Percentiles rank a stretch among this genome's conserved stretches.
Evolutionary conservation across 2,888 invertebrate species (phyloP).

Genomic region (Thymelicus acteon): DNA sequence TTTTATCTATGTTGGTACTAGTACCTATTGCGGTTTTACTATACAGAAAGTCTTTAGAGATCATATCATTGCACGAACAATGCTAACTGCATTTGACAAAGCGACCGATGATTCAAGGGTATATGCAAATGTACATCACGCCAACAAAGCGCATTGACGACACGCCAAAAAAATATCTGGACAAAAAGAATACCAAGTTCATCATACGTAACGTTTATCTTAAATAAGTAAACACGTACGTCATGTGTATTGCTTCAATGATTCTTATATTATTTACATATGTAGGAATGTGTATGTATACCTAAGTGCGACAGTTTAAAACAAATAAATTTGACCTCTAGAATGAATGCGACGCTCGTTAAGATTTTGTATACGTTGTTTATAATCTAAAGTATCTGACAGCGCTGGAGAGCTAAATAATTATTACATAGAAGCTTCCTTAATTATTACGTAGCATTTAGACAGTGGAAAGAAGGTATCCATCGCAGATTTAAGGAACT

Average conservation of each 20-base stretch:
- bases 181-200: constrained; percentile 57
- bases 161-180: constrained; percentile 57
- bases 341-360: too few species aligned
- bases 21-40: background rate
- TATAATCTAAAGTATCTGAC: too few species aligned
- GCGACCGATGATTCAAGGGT: constrained; percentile 65
- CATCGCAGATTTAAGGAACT: background rate
- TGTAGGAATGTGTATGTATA: too few species aligned
- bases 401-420: too few species aligned
- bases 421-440: too few species aligned
- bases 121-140: constrained; percentile 72
- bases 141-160: constrained; percentile 66
- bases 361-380: too few species aligned
- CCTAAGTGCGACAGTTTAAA: too few species aligned
- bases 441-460: constrained; percentile 4
- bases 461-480: background rate
- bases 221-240: constrained; percentile 19
- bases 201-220: constrained; percentile 41
- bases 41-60: constrained; percentile 40
- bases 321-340: too few species aligned
- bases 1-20: background rate
- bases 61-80: constrained; percentile 55
- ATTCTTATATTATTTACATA: too few species aligned
- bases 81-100: constrained; percentile 62
- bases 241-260: too few species aligned